These are phyloP conservation scores for Euura saliciscinereae DNA, from an alignment of 1,140 invertebrate species.

Conservation along the genomic window DNA sequence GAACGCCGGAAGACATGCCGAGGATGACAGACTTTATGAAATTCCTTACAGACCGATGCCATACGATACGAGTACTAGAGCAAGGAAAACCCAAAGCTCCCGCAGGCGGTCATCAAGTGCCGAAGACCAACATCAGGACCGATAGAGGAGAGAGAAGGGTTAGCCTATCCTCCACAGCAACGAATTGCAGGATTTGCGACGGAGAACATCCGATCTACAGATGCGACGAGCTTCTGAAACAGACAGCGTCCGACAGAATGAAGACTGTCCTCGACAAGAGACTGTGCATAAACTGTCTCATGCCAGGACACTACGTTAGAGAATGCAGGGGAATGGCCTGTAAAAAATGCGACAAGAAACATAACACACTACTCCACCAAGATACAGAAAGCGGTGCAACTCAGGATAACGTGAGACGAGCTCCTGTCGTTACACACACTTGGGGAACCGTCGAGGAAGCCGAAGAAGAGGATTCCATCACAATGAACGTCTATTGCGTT, in stretches of 20 bases:
- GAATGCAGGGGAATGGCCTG: slow-evolving; percentile 24
- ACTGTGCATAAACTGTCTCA: slow-evolving; percentile 25
- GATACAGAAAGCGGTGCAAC: not conserved
- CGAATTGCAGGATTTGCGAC: too few relatives aligned
- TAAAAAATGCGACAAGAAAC: slow-evolving; percentile 17
- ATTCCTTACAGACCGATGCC: too few relatives aligned
- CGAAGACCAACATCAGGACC: slow-evolving; percentile 4
- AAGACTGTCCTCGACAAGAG: slow-evolving; percentile 15
- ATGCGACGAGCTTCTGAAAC: slow-evolving; percentile 20
- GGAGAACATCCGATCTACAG: slow-evolving; percentile 22
- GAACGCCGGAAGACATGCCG: too few relatives aligned
- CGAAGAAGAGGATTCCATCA: not conserved
- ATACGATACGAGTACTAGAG: too few relatives aligned
- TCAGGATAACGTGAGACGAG: too few relatives aligned
- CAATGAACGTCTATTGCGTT: not conserved
- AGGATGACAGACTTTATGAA: too few relatives aligned
- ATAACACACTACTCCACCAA: slow-evolving; percentile 21
- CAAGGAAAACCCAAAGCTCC: slow-evolving; percentile 14
- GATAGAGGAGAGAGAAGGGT: slow-evolving; percentile 5
- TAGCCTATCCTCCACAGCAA: too few relatives aligned
- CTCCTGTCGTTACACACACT: too few relatives aligned
- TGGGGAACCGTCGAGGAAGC: not conserved
- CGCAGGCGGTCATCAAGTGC: not conserved
- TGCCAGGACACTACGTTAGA: slow-evolving; percentile 24
- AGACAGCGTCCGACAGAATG: slow-evolving; percentile 20